Evolutionary conservation across 30 jellyfish, hydroid and myxozoan species (phyloP).

Genomic region (Aurelia sp.): DNA sequence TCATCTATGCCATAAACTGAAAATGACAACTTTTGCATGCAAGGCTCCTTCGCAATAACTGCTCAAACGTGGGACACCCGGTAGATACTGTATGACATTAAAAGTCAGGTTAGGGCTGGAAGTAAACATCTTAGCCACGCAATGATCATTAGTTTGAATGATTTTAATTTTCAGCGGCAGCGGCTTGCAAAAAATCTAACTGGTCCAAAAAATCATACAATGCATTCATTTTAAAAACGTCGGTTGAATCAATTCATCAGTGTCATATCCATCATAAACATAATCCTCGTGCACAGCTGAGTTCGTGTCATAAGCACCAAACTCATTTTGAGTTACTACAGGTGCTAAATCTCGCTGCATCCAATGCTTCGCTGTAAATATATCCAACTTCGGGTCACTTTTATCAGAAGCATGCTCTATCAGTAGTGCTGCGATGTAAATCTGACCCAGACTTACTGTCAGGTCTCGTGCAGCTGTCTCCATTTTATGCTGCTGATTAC

Average conservation of each 20-base stretch:
- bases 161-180: too few species aligned
- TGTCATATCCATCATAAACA: slow-evolving; percentile 65
- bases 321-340: slow-evolving; percentile 20
- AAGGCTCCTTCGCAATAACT: too few species aligned
- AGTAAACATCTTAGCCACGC: too few species aligned
- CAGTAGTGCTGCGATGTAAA: slow-evolving; percentile 74
- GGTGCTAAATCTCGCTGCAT: slow-evolving; percentile 65
- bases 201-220: too few species aligned
- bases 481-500: slow-evolving; percentile 20
- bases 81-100: too few species aligned
- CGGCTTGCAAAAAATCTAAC: too few species aligned
- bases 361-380: slow-evolving; percentile 43
- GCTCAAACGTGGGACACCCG: too few species aligned
- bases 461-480: slow-evolving; percentile 86
- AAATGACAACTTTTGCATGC: too few species aligned
- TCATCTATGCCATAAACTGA: too few species aligned
- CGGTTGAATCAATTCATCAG: slow-evolving; percentile 29
- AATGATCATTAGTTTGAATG: too few species aligned
- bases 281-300: neutral
- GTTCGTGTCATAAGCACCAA: slow-evolving; percentile 37
- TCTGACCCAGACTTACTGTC: slow-evolving; percentile 76
- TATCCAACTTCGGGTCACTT: slow-evolving; percentile 9
- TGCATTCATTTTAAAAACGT: slow-evolving; percentile 36
- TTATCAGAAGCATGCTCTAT: slow-evolving; percentile 35
- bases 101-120: too few species aligned